Base-by-base conservation (phyloP, 2,797 vertebrate genomes). In the Leptatherina wallacei region DNA sequence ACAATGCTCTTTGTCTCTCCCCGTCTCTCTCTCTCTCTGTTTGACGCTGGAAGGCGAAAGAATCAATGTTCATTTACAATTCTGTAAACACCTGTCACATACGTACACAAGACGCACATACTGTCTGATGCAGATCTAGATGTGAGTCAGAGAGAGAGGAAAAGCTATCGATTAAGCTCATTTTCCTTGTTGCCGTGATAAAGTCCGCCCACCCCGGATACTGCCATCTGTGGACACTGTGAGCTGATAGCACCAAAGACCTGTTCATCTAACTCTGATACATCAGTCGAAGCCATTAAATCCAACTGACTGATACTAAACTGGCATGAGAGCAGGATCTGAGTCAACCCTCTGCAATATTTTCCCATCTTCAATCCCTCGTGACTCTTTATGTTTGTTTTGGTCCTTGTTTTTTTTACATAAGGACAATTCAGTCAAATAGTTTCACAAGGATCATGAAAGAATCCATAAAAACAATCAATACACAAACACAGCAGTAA, bases 1-100 rank as follows among this genome's bases (percentile, higher is more conserved):
- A 65, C 54, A 61, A 61, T 63, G 2, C 36, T 11, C 18, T 32
- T 49, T 49, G 11, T 32, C 62, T 72, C 54, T 74, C 13, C 27
- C 22, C 55, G n/a, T 33, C 22, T 38, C 36, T 55, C 29, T 40
- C 24, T 33, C 35, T 60, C 7, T 0, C 65, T 33, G 30, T 68
- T 33, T 81, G 80, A 76, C 60, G 13, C 61, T 58, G 85, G 86
- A 72, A 76, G 73, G 78, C 82, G 24, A 73, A 75, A 57, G 20
- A 83, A 89, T 88, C 87, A 61, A 84, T 91, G 84, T 78, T 89
- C 77, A 86, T 91, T 88, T 88, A 77, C 80, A 78, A 82, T 69
- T 85, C 61, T 60, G 78, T 86, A 87, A 87, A 80, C 77, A 88
- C 20, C 68, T 75, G 38, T 81, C 72, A 62, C 74, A 61, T 73